Conservation (phyloP, 2,888 invertebrate genomes). For the Pseudococcus longispinus region DNA sequence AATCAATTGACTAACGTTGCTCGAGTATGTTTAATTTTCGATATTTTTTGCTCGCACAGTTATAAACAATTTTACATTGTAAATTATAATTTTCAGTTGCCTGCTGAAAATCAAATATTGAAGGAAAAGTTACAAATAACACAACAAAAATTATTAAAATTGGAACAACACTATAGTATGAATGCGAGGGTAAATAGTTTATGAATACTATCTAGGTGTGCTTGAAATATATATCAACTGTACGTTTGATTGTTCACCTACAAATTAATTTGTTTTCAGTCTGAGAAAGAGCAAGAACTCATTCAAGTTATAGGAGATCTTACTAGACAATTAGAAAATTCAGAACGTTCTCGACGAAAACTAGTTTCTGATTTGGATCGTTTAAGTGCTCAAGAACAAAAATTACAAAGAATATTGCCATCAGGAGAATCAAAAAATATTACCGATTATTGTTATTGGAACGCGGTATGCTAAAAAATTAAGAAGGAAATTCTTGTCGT, state of each 20-base stretch:
- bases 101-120: conserved; percentile 44
- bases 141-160: conserved; percentile 9
- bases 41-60: background rate
- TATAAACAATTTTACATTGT: background rate
- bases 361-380: conserved; percentile 65
- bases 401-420: conserved; percentile 44
- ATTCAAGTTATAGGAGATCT: conserved; percentile 59
- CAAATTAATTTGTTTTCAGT: background rate
- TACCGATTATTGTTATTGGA: conserved; percentile 54
- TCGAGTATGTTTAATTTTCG: background rate
- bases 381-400: conserved; percentile 63
- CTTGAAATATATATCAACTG: background rate
- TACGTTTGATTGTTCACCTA: background rate
- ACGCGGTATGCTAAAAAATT: conserved; percentile 6
- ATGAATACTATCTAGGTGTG: background rate
- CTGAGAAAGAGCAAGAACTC: conserved; percentile 59
- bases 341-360: conserved; percentile 59
- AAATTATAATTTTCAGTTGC: conserved; percentile 2
- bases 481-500: too few species aligned
- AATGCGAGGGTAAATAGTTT: conserved; percentile 26
- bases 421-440: conserved; percentile 50
- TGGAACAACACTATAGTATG: conserved; percentile 16
- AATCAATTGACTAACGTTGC: conserved; percentile 3
- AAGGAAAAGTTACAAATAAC: conserved; percentile 32
- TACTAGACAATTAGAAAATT: conserved; percentile 59